Evolutionary conservation across 1,140 invertebrate species (phyloP).

Genomic region (Halesus radiatus): DNA sequence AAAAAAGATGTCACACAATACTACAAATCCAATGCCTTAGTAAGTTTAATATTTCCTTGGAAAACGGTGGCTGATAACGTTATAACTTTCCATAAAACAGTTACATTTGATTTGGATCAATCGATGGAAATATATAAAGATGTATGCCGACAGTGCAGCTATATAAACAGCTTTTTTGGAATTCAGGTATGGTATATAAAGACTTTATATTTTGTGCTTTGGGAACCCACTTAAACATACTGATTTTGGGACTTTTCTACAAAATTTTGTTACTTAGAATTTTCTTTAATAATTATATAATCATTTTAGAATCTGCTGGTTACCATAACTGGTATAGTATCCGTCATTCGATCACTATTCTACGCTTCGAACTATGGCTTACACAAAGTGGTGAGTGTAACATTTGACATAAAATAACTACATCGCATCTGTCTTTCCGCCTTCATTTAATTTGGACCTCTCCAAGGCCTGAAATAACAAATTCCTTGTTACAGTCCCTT

Average conservation of each 20-base stretch:
- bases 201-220: background rate
- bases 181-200: background rate
- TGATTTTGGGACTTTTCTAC: too few species aligned
- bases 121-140: background rate
- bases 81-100: background rate
- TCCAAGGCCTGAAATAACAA: too few species aligned
- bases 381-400: background rate
- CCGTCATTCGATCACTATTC: background rate
- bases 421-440: background rate
- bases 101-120: background rate
- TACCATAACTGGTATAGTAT: constrained; percentile 1
- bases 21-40: constrained; percentile 1
- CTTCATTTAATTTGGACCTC: background rate
- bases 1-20: background rate
- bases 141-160: background rate
- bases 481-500: too few species aligned
- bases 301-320: background rate
- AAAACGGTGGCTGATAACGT: background rate
- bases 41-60: constrained; percentile 5
- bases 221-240: background rate
- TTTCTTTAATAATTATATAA: too few species aligned
- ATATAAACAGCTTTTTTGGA: constrained; percentile 2
- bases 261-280: too few species aligned
- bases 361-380: background rate
- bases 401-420: background rate